These are phyloP conservation scores for Halcyon badia DNA, from an alignment of 2,797 vertebrate species.

Conservation along the genomic window DNA sequence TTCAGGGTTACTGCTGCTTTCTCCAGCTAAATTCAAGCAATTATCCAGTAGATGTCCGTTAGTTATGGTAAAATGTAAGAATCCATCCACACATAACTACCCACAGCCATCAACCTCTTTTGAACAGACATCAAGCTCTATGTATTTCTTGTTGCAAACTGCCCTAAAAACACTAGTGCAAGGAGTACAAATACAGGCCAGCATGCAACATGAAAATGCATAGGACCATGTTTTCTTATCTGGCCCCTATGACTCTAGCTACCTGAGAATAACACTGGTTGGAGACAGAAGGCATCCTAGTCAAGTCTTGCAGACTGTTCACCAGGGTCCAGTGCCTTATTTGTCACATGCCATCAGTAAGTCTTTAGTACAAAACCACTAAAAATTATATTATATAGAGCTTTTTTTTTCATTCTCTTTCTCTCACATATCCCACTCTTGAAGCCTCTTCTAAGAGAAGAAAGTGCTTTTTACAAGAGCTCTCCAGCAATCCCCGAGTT, in stretches of 20 bases:
- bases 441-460: not conserved
- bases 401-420: not conserved
- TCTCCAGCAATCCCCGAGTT: not conserved
- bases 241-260: not conserved
- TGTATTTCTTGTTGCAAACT: not conserved
- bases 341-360: not conserved
- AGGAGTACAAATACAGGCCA: not conserved
- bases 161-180: not conserved
- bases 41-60: not conserved
- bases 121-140: not conserved
- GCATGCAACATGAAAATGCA: accelerated
- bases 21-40: not conserved
- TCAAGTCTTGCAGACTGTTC: not conserved
- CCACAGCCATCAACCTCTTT: not conserved
- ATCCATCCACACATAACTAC: not conserved
- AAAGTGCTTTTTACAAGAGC: not conserved
- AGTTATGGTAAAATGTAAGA: not conserved
- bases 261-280: not conserved
- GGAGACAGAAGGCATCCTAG: not conserved
- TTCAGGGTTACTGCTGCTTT: not conserved
- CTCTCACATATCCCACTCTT: not conserved
- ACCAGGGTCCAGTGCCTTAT: not conserved
- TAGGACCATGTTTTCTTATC: not conserved
- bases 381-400: not conserved
- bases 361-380: not conserved